These are phyloP conservation scores for Eupristina koningsbergeri DNA, from an alignment of 1,140 invertebrate species.

Conservation along the genomic window DNA sequence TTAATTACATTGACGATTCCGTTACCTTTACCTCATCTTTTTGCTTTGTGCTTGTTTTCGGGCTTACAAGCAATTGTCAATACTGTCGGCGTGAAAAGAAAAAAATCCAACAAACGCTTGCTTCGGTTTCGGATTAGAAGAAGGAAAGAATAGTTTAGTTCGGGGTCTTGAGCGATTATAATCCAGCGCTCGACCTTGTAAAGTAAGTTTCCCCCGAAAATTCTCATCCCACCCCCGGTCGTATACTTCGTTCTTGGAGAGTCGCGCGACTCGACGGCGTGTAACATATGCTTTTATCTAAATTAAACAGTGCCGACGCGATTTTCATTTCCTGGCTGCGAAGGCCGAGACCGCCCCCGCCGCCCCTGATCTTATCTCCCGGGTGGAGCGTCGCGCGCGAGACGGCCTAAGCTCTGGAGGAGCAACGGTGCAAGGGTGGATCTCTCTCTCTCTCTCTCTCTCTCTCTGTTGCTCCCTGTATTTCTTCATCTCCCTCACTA, in stretches of 20 bases:
- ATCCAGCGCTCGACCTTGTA: background rate
- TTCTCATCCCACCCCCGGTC: background rate
- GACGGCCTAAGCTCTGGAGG: background rate
- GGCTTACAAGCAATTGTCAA: too few species aligned
- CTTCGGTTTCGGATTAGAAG: background rate
- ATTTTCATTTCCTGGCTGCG: slow-evolving; percentile 75
- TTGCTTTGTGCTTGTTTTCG: too few species aligned
- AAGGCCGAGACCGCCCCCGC: slow-evolving; percentile 61
- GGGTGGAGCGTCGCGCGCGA: slow-evolving; percentile 19
- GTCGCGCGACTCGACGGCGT: slow-evolving; percentile 52
- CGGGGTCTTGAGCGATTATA: background rate
- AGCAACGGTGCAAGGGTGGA: slow-evolving; percentile 13
- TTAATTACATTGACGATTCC: too few species aligned
- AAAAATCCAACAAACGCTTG: background rate
- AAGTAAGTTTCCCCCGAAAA: background rate
- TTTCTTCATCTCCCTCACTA: too few species aligned
- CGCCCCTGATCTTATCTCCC: slow-evolving; percentile 72
- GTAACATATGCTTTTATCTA: slow-evolving; percentile 77
- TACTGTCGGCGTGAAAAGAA: too few species aligned
- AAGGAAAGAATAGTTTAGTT: background rate
- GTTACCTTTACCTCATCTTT: too few species aligned
- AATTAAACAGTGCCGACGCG: slow-evolving; percentile 75
- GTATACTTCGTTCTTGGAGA: background rate
- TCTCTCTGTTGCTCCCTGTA: too few species aligned
- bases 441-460: too few species aligned